Base-by-base conservation (phyloP, 2,113 vertebrate species). In the Syngnathus floridae region DNA sequence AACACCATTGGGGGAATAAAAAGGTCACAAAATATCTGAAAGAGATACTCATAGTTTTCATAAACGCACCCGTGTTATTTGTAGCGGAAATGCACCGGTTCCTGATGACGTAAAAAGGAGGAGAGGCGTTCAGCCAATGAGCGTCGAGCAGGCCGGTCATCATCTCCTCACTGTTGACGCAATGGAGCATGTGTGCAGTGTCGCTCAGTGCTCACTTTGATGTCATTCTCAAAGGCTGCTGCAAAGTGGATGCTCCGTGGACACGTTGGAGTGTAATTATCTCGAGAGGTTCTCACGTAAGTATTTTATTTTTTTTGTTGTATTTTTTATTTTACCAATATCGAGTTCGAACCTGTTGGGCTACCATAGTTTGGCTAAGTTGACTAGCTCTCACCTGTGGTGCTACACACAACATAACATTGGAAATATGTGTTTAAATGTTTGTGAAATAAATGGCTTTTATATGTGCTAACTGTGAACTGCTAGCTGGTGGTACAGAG, bases 101-200 rank as follows among this genome's bases (percentile, higher is more conserved):
- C 11, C 40, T 17, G 1, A 6, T 86, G 81, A 87, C 88, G 82
- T 87, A 22, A 51, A 26, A 67, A 84, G 80, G 78, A 85, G 74
- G 82, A 83, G 78, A 83, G 78, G 67, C 75, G 73, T 69, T 69
- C 12, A 37, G 57, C 86, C 84, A 89, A 86, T 89, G 75, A 76
- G 77, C 66, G 48, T 3, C 52, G 1, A 35, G 62, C 4, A 7
- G 19, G 6, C n/a, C 2, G 70, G 62, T 79, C 73, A 65, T 75
- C 78, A 9, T 46, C 49, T 57, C 48, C 60, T 52, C 46, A 21
- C 48, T 67, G 75, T 76, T 62, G 65, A 62, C 43, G 56, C 40
- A 11, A 71, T 75, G 78, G 63, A 31, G 69, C 76, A 77, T 69
- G 78, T 81, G 74, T 66, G 66, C 48, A 0, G 62, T 17, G 54